Conservation (phyloP, 1,140 invertebrate genomes). For the Zaprionus africanus region DNA sequence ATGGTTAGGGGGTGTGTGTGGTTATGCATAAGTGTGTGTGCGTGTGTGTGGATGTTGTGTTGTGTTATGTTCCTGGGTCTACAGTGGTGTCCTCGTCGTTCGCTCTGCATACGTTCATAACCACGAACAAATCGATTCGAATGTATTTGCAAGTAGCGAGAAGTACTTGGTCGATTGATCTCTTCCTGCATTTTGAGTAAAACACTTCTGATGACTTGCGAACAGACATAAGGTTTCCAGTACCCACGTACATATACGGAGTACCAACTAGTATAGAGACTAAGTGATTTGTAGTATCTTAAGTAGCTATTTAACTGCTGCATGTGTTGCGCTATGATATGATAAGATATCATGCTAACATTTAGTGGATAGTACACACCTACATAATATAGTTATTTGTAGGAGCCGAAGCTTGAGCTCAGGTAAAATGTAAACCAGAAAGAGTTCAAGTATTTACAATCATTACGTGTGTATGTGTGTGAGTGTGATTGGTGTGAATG, state of each 20-base stretch:
- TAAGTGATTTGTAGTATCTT: slow-evolving; percentile 33
- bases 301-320: slow-evolving; percentile 29
- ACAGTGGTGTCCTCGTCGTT: slow-evolving; percentile 2
- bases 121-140: background rate
- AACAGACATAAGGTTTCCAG: background rate
- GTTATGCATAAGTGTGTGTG: slow-evolving; percentile 10
- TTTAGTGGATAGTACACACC: slow-evolving; percentile 13
- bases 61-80: slow-evolving; percentile 15
- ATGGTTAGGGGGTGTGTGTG: background rate
- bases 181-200: background rate
- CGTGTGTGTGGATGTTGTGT: background rate
- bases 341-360: slow-evolving; percentile 22
- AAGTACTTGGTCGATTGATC: slow-evolving; percentile 1
- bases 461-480: background rate
- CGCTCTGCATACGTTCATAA: no score
- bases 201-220: slow-evolving; percentile 1
- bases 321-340: slow-evolving; percentile 23
- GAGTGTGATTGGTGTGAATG: slow-evolving; percentile 8
- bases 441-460: slow-evolving; percentile 32
- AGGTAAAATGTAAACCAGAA: slow-evolving; percentile 14
- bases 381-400: slow-evolving; percentile 16
- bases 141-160: slow-evolving; percentile 2
- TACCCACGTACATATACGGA: slow-evolving; percentile 8
- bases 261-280: slow-evolving; percentile 37
- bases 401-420: slow-evolving; percentile 39